phyloP scores from a whole-genome alignment of 2,797 vertebrate species.

The Bryconaethiops microstoma region DNA sequence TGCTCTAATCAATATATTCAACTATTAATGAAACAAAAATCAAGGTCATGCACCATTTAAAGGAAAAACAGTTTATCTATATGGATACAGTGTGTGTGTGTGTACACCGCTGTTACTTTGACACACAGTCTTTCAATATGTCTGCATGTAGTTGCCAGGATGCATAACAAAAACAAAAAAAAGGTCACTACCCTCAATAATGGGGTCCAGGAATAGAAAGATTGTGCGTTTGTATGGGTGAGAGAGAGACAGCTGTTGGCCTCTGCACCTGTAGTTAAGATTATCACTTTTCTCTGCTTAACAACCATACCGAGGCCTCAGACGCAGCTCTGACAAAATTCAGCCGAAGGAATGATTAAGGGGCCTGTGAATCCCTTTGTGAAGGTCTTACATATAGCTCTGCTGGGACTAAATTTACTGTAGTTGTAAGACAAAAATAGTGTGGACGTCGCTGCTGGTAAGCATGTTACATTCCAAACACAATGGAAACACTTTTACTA shows the following conservation, averaged over 20 bases:
- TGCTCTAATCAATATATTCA: not conserved
- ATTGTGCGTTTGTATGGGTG: slow-evolving; percentile 29
- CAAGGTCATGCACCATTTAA: not conserved
- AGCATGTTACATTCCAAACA: slow-evolving; percentile 31
- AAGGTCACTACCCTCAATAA: slow-evolving; percentile 42
- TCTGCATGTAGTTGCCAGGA: slow-evolving; percentile 51
- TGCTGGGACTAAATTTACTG: slow-evolving; percentile 39
- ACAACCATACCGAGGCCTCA: slow-evolving; percentile 7
- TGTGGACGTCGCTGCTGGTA: slow-evolving; percentile 4
- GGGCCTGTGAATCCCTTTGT: slow-evolving; percentile 12
- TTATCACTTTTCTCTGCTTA: slow-evolving; percentile 31
- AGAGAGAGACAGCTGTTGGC: slow-evolving; percentile 15
- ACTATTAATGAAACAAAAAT: not conserved
- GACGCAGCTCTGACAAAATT: slow-evolving; percentile 2
- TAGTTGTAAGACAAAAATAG: slow-evolving; percentile 42
- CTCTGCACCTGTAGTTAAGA: slow-evolving; percentile 25
- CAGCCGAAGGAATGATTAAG: slow-evolving; percentile 4
- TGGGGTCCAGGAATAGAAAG: slow-evolving; percentile 48
- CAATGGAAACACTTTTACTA: slow-evolving; percentile 53
- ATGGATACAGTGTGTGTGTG: not conserved
- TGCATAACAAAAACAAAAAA: slow-evolving; percentile 38
- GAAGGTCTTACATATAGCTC: slow-evolving; percentile 29
- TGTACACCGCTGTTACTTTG: not conserved
- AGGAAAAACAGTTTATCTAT: not conserved
- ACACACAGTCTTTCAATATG: slow-evolving; percentile 29